Evolutionary conservation across 2,797 vertebrate genomes (phyloP), one percentile per base, ranked within the genome.

Genomic region (Poeciliopsis infans): DNA sequence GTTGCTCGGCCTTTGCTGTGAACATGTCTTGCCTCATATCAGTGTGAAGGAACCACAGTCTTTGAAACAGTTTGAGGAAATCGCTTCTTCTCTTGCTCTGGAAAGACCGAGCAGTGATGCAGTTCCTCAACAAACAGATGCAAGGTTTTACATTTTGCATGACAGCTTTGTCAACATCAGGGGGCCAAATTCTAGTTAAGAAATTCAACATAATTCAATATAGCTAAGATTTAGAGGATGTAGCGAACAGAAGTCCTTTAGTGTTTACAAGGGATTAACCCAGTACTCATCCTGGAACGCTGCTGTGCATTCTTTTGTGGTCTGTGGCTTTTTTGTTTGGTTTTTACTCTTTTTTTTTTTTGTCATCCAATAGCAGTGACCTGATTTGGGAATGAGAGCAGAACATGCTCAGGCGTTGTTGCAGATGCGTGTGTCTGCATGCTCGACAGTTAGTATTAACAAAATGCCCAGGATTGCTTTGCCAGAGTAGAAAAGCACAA

Each of bases 61-160:
- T 81, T 76, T 81, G 76, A 79, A 79, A 73, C 23, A 41, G 41
- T 84, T 86, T 78, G 87, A 93, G 92, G 91, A 92, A 93, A 83
- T 82, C 6, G 51, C 72, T 46, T 28, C 72, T 41, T 23, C 53
- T 78, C 80, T 55, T 80, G 86, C 84, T 91, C 81, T 82, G 72
- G 79, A 83, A 87, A 59, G 83, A 75, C 70, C 45, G 8, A 0
- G 41, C 70, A 51, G 66, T 18, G 6, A 33, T 78, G 77, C 39
- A 28, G 12, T 87, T 87, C 36, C 82, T 74, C 74, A 90, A 5
- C 72, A 45, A 71, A 12, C 18, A 51, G 13, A 53, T 1, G 31
- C 15, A 64, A 23, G 1, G 0, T 15, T 11, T 15, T 7, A 64
- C n/a, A 3, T 25, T 25, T 20, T 69, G 39, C 28, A 43, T 69